Base-by-base conservation (phyloP, 2,797 vertebrate species). In the Ptychobarbus kaznakovi region DNA sequence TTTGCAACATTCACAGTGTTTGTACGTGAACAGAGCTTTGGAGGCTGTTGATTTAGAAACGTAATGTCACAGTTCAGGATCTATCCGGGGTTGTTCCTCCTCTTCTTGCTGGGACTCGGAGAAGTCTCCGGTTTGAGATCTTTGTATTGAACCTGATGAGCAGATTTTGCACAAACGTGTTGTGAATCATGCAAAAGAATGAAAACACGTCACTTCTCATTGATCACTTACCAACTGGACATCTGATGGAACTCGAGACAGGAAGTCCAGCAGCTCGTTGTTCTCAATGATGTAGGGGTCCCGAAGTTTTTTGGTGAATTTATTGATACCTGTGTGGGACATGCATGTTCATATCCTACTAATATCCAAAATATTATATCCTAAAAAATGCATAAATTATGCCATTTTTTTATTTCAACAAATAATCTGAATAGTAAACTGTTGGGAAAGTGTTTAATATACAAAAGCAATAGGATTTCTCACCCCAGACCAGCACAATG, bases 241-340 rank as follows among this genome's bases (percentile, higher is more conserved):
- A 75, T 99, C 97, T 0, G 97, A 99, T 74, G 97, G 97, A 75
- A 98, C 97, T 93, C 98, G 95, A 92, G 97, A 98, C 4, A 99
- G 95, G 85, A 99, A 99, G 94, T 99, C 97, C 16, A 99, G 94
- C 18, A 99, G 93, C 92, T 99, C 97, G 0, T 99, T 98, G 95
- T 97, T 98, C 89, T 97, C 96, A 66, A 98, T 97, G 88, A 93
- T 92, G 91, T 97, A 98, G 0, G 97, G 98, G 91, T 96, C 93
- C 15, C 97, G 95, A 79, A 99, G 96, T 92, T 98, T 99, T 95
- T 98, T 98, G 82, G 97, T 99, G 93, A 99, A 99, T 93, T 98
- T 99, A 90, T 97, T 97, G 88, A 99, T 96, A 85, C 97, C 96
- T 96, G 87, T 86, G n/a, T 92, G 91, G 90, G 16, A 76, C 22